phyloP scores from a whole-genome alignment of 2,888 invertebrate species.

The Eupithecia exiguata region DNA sequence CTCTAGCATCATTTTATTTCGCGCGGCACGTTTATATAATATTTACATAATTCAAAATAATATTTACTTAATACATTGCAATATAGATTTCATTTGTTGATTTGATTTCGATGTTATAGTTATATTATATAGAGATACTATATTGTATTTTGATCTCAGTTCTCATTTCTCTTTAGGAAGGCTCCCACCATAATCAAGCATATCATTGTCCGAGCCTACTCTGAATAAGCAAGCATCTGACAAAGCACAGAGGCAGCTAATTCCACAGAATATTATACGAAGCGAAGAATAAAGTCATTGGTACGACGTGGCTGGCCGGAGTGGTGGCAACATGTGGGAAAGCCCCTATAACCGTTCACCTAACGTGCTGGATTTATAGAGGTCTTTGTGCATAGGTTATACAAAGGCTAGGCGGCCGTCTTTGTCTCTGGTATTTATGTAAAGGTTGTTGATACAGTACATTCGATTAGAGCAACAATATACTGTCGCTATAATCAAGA shows the following conservation, averaged over 20 bases:
- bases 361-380: slow-evolving; percentile 17
- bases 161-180: too few relatives aligned
- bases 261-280: not conserved
- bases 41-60: too few relatives aligned
- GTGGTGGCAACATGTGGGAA: not conserved
- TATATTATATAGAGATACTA: too few relatives aligned
- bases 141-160: too few relatives aligned
- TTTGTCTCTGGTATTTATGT: not conserved
- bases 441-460: not conserved
- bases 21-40: too few relatives aligned
- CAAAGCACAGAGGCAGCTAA: not conserved
- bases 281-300: not conserved
- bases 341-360: slow-evolving; percentile 12
- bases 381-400: slow-evolving; percentile 9
- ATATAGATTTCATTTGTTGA: too few relatives aligned
- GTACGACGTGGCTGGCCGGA: not conserved
- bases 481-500: too few relatives aligned
- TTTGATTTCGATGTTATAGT: too few relatives aligned
- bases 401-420: not conserved
- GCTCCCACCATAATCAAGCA: too few relatives aligned
- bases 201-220: not conserved
- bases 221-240: not conserved
- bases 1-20: too few relatives aligned
- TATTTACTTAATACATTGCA: too few relatives aligned
- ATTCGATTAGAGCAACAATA: not conserved